Conservation (phyloP, 2,797 vertebrate genomes). For the Myiothlypis coronata region DNA sequence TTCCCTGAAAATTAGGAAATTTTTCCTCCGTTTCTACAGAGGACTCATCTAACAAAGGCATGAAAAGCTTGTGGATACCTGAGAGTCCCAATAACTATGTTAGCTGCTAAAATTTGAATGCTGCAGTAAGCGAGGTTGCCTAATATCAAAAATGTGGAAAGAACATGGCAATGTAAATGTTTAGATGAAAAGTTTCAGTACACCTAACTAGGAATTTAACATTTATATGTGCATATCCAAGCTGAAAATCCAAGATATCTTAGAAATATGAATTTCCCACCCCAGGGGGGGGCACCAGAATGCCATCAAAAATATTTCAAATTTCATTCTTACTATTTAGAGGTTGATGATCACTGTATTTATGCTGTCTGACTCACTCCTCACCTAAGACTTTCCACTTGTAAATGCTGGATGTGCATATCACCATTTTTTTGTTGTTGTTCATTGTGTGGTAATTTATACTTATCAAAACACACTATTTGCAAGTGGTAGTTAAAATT, state of each 20-base stretch:
- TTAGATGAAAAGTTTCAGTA: neutral
- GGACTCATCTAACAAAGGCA: neutral
- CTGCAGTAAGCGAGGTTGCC: rapidly evolving
- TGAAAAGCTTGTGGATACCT: neutral
- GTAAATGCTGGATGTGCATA: neutral
- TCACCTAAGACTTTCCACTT: neutral
- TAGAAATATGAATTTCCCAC: neutral
- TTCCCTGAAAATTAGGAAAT: neutral
- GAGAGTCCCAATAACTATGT: neutral
- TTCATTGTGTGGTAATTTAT: neutral
- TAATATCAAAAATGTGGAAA: neutral
- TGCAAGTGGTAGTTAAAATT: neutral
- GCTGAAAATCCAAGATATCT: neutral
- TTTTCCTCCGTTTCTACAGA: neutral
- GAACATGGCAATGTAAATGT: neutral
- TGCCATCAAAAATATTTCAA: neutral
- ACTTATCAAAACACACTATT: neutral
- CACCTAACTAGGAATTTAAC: neutral
- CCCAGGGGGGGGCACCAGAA: neutral
- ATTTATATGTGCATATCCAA: neutral
- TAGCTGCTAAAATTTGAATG: neutral
- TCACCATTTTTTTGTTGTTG: neutral
- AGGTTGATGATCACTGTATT: neutral
- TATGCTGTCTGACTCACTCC: neutral
- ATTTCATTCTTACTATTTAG: neutral